phyloP scores from a whole-genome alignment of 2,888 invertebrate species.

The Tinea trinotella region DNA sequence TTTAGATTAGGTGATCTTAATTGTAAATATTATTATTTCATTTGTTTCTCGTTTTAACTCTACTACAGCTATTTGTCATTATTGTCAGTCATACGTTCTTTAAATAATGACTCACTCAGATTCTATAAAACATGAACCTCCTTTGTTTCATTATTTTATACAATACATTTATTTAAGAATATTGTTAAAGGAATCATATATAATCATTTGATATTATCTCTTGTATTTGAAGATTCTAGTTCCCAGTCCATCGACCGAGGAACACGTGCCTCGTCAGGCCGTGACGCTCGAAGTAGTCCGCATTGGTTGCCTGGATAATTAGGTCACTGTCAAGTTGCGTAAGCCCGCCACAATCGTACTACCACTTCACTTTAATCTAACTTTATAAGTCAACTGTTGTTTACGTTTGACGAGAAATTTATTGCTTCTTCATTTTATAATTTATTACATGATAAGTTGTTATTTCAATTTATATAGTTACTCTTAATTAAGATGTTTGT shows the following conservation, averaged over 20 bases:
- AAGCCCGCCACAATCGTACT: constrained; percentile 7
- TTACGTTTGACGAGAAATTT: background rate
- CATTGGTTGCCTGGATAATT: constrained; percentile 15
- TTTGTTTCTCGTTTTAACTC: background rate
- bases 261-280: constrained; percentile 59
- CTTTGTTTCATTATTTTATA: no score
- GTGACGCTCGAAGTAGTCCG: constrained; percentile 30
- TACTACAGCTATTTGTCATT: background rate
- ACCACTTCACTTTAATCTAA: constrained; percentile 3
- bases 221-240: background rate
- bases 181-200: background rate
- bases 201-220: background rate
- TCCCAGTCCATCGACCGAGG: background rate
- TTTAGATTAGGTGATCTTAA: background rate
- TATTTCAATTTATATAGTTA: background rate
- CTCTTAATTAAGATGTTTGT: no score
- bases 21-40: background rate
- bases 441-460: background rate
- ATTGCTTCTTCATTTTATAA: background rate
- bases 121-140: background rate
- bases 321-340: constrained; percentile 20
- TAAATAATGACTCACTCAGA: background rate
- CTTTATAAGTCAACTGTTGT: background rate
- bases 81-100: background rate
- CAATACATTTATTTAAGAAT: no score